A percentile compares a stretch with the other conserved stretches of the same genome.
These are phyloP conservation scores for Myopa testacea DNA, from an alignment of 2,888 invertebrate species.

Conservation along the genomic window DNA sequence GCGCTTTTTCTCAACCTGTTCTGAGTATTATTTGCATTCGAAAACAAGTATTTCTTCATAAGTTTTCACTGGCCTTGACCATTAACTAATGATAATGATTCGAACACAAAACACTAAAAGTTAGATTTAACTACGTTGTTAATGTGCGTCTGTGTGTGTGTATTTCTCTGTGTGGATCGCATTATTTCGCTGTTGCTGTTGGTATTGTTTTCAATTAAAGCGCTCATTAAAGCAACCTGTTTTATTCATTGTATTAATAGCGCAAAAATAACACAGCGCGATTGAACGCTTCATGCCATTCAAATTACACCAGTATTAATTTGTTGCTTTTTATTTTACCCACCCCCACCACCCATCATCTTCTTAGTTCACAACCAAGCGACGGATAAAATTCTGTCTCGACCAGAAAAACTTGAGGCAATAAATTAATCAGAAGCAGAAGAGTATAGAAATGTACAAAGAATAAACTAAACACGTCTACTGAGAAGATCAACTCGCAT, in stretches of 20 bases:
- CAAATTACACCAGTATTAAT: background rate
- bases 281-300: background rate
- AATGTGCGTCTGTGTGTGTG: background rate
- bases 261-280: background rate
- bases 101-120: constrained; percentile 1
- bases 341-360: no score
- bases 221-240: background rate
- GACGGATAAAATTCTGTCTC: no score
- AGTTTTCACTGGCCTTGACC: constrained; percentile 36
- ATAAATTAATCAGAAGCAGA: no score
- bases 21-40: no score
- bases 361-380: background rate
- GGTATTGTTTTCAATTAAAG: background rate
- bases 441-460: no score
- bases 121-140: constrained; percentile 11
- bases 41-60: constrained; percentile 5
- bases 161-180: background rate
- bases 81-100: constrained; percentile 23
- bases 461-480: no score
- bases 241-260: background rate
- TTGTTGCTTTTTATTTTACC: background rate
- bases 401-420: no score
- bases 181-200: constrained; percentile 13
- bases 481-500: no score
- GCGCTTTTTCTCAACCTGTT: no score